Evolutionary conservation across 2,888 invertebrate species (phyloP).

Genomic region (Mesorhabditis spiculigera): DNA sequence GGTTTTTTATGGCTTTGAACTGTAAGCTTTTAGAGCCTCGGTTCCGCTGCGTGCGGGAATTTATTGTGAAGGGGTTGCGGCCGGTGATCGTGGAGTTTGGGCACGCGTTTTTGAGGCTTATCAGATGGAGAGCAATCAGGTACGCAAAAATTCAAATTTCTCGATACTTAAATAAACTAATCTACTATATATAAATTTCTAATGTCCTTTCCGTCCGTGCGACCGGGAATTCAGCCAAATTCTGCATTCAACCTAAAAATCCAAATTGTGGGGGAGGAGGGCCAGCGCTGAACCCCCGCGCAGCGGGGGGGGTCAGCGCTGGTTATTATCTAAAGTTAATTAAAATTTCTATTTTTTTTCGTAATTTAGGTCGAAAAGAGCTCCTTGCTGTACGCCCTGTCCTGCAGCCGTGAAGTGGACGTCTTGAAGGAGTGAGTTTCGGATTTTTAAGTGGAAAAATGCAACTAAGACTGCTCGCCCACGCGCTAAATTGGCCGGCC

Average conservation of each 20-base stretch:
- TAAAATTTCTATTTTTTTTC: not conserved
- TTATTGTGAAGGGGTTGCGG: constrained; percentile 50
- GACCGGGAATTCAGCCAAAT: too few species aligned
- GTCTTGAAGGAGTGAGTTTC: constrained; percentile 40
- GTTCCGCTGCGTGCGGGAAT: constrained; percentile 41
- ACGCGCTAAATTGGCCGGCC: constrained; percentile 38
- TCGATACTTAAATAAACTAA: not conserved
- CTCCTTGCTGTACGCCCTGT: constrained; percentile 41
- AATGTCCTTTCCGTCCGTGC: too few species aligned
- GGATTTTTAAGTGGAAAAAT: not conserved
- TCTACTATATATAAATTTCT: constrained; percentile 17
- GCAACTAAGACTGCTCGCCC: constrained; percentile 34
- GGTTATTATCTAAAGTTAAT: not conserved
- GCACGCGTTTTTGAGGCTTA: constrained; percentile 33
- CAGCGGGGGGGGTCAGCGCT: too few species aligned
- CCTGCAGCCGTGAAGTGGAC: constrained; percentile 43
- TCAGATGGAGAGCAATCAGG: constrained; percentile 20
- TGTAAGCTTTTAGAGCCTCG: constrained; percentile 34
- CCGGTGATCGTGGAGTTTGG: constrained; percentile 42
- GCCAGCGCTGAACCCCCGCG: too few species aligned
- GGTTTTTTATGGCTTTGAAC: not conserved
- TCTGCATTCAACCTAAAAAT: too few species aligned
- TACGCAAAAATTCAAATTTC: not conserved
- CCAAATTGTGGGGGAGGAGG: too few species aligned
- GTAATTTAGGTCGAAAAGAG: constrained; percentile 43